Evolutionary conservation across 1,140 invertebrate genomes (phyloP).

Genomic region (Neodiprion lecontei): DNA sequence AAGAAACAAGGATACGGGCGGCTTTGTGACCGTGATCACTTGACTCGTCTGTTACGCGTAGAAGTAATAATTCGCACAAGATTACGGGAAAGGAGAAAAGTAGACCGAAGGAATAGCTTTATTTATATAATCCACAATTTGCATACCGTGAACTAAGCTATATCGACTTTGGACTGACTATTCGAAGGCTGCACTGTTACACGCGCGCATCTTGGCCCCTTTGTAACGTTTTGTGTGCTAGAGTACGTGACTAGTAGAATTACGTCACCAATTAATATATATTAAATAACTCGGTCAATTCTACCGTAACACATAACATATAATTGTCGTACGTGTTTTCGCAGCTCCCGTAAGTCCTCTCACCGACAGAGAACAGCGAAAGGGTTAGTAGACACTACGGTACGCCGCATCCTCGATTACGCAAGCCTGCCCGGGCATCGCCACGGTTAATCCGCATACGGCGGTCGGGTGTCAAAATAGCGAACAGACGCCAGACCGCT

Average conservation of each 20-base stretch:
- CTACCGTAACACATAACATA: background rate
- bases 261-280: background rate
- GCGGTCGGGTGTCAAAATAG: too few species aligned
- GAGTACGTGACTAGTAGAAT: background rate
- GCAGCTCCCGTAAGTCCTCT: slow-evolving; percentile 47
- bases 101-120: too few species aligned
- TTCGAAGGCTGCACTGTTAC: too few species aligned
- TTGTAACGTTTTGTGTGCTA: background rate
- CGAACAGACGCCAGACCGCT: too few species aligned
- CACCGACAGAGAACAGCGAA: slow-evolving; percentile 55
- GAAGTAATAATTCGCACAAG: background rate
- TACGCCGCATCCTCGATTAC: background rate
- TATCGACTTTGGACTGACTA: too few species aligned
- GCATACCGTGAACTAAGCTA: too few species aligned
- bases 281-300: background rate
- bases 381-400: slow-evolving; percentile 46
- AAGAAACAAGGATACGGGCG: too few species aligned
- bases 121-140: too few species aligned
- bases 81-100: too few species aligned
- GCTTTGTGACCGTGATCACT: background rate
- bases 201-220: too few species aligned
- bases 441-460: too few species aligned
- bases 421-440: too few species aligned
- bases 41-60: slow-evolving; percentile 18
- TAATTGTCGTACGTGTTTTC: slow-evolving; percentile 32